Evolutionary conservation across 2,888 invertebrate species (phyloP).

Genomic region (Meliscaeva auricollis): DNA sequence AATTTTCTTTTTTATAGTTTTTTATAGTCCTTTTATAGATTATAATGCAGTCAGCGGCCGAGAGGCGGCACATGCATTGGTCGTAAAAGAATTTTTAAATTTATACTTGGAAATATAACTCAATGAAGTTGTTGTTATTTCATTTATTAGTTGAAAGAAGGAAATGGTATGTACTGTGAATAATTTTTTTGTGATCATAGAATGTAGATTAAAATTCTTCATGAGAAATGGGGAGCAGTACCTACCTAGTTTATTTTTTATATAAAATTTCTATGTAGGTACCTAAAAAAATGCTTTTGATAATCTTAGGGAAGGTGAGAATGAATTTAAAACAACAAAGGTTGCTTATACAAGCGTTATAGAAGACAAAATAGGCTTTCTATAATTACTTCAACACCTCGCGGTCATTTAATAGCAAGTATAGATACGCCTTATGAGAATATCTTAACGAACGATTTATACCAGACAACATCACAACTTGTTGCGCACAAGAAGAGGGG

Average conservation of each 20-base stretch:
- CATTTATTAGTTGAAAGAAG: neutral
- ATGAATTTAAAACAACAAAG: too few relatives aligned
- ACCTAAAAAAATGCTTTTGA: neutral
- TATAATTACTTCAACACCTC: too few relatives aligned
- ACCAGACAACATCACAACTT: too few relatives aligned
- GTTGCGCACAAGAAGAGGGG: too few relatives aligned
- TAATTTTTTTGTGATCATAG: neutral
- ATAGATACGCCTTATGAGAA: too few relatives aligned
- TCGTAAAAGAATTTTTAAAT: neutral
- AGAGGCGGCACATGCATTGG: neutral
- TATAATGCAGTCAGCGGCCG: neutral
- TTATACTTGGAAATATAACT: neutral
- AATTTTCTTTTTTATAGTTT: neutral
- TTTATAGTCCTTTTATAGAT: conserved; percentile 8
- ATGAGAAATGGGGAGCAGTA: neutral
- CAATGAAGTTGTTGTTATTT: conserved; percentile 23
- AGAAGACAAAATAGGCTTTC: too few relatives aligned
- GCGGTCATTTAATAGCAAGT: too few relatives aligned
- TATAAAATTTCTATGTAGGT: too few relatives aligned
- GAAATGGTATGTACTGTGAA: neutral
- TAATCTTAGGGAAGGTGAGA: too few relatives aligned
- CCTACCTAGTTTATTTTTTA: too few relatives aligned
- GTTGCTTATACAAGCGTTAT: too few relatives aligned
- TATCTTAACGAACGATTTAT: too few relatives aligned
- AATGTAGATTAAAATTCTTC: neutral